Base-by-base conservation (phyloP, 2,113 vertebrate genomes). In the Amblyornis subalaris region DNA sequence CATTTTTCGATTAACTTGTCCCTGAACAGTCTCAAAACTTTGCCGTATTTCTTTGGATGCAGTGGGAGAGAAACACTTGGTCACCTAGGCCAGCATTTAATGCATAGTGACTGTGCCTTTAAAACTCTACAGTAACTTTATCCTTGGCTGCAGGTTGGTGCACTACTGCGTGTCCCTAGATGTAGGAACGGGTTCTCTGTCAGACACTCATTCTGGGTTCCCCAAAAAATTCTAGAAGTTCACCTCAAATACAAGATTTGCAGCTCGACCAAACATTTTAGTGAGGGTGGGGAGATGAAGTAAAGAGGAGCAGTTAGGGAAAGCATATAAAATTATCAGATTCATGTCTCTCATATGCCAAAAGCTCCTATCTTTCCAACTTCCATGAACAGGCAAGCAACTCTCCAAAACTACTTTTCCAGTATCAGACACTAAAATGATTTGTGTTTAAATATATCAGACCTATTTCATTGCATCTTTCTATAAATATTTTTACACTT, bases 111-210 rank as follows among this genome's bases (percentile, higher is more conserved):
- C 21, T 23, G 31, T 7, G 2, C 16, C 40, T 79, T 60, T 58
- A 60, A 51, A 89, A 36, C 17, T 26, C 36, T 14, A 14, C 21
- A 53, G 12, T 61, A 70, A 45, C 16, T 28, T 76, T 16, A 47
- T n/a, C 35, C 22, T 48, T 48, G 31, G 28, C 48, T 54, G 42
- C 40, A 60, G 33, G 31, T 58, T 66, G 69, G 14, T 8, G 29
- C 12, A 21, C 26, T 26, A 5, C 40, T 33, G 5, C 1, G 0
- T 1, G 1, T 47, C 72, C 38, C 16, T 4, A 35, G 12, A 35
- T 6, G 7, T 2, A 55, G 67, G 40, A 72, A 45, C 12, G 14
- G 7, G 8, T 20, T 76, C 58, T 54, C 24, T 42, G 28, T 17
- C 22, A 83, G 54, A 54, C 21, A 29, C 3, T 12, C 19, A 5